Conservation (phyloP, 2,113 vertebrate species). For the Caranx ignobilis region DNA sequence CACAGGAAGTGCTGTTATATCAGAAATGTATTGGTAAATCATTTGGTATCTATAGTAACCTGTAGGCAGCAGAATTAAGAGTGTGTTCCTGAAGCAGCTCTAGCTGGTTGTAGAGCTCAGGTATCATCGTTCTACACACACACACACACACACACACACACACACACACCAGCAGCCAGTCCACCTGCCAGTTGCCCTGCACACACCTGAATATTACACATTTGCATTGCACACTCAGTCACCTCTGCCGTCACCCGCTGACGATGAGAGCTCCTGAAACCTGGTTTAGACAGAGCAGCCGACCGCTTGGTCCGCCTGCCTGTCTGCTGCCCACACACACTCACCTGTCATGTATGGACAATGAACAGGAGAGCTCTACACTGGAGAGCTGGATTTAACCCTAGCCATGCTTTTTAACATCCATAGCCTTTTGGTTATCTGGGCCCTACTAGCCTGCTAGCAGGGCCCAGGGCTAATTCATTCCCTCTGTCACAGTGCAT, state of each 20-base stretch:
- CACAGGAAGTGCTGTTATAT: too few species aligned
- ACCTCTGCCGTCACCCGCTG: neutral
- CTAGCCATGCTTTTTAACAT: neutral
- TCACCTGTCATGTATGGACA: conserved; percentile 44
- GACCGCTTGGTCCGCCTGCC: neutral
- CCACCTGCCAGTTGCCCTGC: neutral
- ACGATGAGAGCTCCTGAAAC: conserved; percentile 18
- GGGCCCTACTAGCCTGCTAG: conserved; percentile 1
- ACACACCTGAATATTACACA: neutral
- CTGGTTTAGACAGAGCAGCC: neutral
- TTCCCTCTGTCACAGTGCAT: conserved; percentile 5
- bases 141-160: too few species aligned
- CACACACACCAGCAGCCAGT: neutral
- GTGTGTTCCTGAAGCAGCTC: too few species aligned
- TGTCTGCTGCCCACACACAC: conserved; percentile 36
- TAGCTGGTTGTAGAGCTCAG: too few species aligned
- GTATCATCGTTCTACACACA: too few species aligned
- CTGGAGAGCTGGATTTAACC: conserved; percentile 14
- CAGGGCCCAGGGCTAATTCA: conserved; percentile 12
- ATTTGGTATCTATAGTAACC: too few species aligned
- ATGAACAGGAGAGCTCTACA: conserved; percentile 19
- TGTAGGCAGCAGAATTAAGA: too few species aligned
- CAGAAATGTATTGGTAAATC: too few species aligned
- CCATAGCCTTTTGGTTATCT: conserved; percentile 23
- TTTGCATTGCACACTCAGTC: neutral